A percentile compares a stretch with the other conserved stretches of the same genome.
phyloP scores from a whole-genome alignment of 2,113 vertebrate genomes.

The Cervus canadensis region DNA sequence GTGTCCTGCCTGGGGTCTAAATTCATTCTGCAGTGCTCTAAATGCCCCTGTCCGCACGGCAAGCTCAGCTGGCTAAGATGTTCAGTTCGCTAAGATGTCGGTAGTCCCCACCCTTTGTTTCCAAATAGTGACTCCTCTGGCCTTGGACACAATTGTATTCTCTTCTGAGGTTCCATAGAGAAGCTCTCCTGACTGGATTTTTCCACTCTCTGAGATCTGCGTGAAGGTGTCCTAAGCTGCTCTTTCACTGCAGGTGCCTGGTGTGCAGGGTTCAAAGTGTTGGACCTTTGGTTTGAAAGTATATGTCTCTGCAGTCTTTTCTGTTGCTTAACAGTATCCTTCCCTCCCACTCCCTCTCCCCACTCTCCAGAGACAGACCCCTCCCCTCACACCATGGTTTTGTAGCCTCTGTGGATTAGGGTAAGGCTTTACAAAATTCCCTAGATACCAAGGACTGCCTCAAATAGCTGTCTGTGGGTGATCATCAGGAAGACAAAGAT shows the following conservation, averaged over 20 bases:
- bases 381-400: neutral
- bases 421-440: neutral
- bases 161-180: neutral
- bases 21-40: neutral
- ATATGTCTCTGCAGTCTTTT: constrained; percentile 24
- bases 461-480: neutral
- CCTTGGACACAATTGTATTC: neutral
- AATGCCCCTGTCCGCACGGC: neutral
- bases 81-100: neutral
- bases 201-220: neutral
- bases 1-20: neutral
- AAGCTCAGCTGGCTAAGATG: neutral
- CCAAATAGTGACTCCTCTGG: neutral
- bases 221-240: neutral
- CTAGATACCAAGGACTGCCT: neutral
- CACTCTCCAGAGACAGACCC: neutral
- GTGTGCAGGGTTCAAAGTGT: neutral
- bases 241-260: neutral
- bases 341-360: neutral
- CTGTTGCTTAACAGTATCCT: neutral
- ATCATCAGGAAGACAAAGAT: neutral
- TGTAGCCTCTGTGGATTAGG: neutral
- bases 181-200: neutral
- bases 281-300: constrained; percentile 57
- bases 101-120: neutral